These are phyloP conservation scores for Crotophaga sulcirostris DNA, from an alignment of 2,113 vertebrate genomes.

Conservation along the genomic window DNA sequence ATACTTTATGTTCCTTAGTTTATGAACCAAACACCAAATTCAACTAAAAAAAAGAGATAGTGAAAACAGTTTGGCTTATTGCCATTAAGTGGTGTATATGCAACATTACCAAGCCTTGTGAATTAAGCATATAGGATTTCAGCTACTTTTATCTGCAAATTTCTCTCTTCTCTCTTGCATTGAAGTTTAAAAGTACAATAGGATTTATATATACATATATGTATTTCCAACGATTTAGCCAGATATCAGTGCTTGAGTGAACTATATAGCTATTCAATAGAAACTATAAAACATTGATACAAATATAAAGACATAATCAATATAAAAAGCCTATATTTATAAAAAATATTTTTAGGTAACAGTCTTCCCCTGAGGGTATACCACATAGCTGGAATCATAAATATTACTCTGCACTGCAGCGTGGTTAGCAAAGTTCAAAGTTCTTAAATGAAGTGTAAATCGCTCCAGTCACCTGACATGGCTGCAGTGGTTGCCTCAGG, in stretches of 20 bases:
- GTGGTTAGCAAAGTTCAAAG: conserved; percentile 73
- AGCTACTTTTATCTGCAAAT: conserved; percentile 40
- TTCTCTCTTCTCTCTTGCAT: conserved; percentile 33
- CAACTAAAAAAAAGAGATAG: background rate
- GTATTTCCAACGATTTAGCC: conserved; percentile 72
- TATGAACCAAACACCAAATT: conserved; percentile 20
- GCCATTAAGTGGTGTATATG: background rate
- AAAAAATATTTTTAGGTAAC: conserved; percentile 93
- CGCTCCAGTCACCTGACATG: conserved; percentile 76
- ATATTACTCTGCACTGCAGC: conserved; percentile 79
- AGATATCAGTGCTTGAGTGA: conserved; percentile 96
- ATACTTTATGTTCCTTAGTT: background rate
- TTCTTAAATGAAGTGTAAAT: conserved; percentile 74
- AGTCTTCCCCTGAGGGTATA: conserved; percentile 94
- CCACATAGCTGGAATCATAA: conserved; percentile 82
- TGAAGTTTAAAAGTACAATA: conserved; percentile 62
- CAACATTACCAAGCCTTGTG: background rate
- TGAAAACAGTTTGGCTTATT: background rate
- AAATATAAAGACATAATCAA: conserved; percentile 85
- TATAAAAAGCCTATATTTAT: conserved; percentile 91
- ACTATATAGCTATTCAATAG: conserved; percentile 88
- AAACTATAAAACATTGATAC: conserved; percentile 81
- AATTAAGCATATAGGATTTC: conserved; percentile 30
- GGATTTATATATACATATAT: conserved; percentile 40
- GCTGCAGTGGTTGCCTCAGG: conserved; percentile 77